phyloP scores from a whole-genome alignment of 2,113 vertebrate genomes.

The Grus americana region DNA sequence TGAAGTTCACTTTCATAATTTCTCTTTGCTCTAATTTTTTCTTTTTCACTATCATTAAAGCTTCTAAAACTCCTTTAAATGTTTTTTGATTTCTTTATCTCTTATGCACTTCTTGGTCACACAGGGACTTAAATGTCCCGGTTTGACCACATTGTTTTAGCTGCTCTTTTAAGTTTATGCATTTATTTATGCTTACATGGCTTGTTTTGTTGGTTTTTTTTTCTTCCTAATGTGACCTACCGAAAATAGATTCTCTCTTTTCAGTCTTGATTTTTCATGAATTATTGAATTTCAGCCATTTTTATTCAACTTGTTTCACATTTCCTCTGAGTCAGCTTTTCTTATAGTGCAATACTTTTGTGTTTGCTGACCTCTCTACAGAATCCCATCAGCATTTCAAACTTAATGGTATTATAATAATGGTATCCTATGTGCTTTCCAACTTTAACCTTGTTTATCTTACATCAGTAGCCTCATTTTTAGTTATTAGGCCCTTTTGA shows the following conservation, averaged over 20 bases:
- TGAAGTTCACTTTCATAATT: background rate
- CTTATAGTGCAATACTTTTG: background rate
- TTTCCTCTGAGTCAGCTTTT: slow-evolving; percentile 51
- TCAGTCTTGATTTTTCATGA: slow-evolving; percentile 24
- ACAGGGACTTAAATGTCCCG: background rate
- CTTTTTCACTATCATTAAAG: background rate
- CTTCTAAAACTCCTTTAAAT: background rate
- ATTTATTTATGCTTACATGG: slow-evolving; percentile 35
- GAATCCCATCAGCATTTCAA: slow-evolving; percentile 44
- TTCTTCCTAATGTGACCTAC: background rate
- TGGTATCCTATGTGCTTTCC: background rate
- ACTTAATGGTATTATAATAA: slow-evolving; percentile 24
- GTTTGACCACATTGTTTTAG: background rate
- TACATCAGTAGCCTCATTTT: slow-evolving; percentile 1
- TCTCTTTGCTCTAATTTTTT: background rate
- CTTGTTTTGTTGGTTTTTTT: background rate
- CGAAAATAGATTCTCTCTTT: slow-evolving; percentile 25
- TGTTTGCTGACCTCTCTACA: slow-evolving; percentile 32
- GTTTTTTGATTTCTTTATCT: background rate
- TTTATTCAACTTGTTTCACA: slow-evolving; percentile 40
- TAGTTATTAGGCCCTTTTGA: background rate
- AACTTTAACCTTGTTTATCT: slow-evolving; percentile 37
- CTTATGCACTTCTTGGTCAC: background rate
- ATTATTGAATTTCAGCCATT: slow-evolving; percentile 43
- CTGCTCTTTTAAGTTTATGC: slow-evolving; percentile 11